Percentiles rank a stretch among this genome's conserved stretches.
Evolutionary conservation across 1,140 invertebrate species (phyloP).

Genomic region (Bombus confusus): DNA sequence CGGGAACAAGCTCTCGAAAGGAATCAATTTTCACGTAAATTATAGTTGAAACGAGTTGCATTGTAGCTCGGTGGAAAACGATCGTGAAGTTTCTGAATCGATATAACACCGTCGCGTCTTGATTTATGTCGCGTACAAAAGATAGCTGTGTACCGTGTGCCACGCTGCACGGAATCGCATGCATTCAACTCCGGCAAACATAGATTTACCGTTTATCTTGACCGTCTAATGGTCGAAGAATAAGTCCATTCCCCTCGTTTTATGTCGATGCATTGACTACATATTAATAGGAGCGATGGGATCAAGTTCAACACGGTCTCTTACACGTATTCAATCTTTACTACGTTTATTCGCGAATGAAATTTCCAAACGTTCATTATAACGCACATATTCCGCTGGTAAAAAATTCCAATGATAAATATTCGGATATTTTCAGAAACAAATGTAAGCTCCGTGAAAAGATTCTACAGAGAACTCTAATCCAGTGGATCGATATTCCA

Average conservation of each 20-base stretch:
- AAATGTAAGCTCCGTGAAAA: no score
- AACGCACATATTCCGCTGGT: no score
- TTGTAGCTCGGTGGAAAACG: neutral
- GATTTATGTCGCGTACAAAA: constrained; percentile 18
- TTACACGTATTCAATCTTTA: no score
- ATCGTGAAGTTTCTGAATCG: neutral
- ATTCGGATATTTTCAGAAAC: no score
- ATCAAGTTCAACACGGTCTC: neutral
- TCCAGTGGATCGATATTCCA: neutral
- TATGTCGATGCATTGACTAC: constrained; percentile 8
- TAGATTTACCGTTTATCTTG: constrained; percentile 21
- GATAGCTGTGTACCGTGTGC: neutral
- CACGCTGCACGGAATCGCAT: neutral
- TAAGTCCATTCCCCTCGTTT: constrained; percentile 22
- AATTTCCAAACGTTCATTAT: no score
- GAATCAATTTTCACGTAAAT: neutral
- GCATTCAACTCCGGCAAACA: neutral
- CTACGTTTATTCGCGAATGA: no score
- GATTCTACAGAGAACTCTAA: no score
- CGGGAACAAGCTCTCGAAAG: neutral
- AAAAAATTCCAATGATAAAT: no score
- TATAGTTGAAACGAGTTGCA: neutral
- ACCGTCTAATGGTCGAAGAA: constrained; percentile 15
- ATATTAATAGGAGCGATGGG: neutral
- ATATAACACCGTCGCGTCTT: neutral